phyloP scores from a whole-genome alignment of 2,113 vertebrate genomes.

The Felis chaus region DNA sequence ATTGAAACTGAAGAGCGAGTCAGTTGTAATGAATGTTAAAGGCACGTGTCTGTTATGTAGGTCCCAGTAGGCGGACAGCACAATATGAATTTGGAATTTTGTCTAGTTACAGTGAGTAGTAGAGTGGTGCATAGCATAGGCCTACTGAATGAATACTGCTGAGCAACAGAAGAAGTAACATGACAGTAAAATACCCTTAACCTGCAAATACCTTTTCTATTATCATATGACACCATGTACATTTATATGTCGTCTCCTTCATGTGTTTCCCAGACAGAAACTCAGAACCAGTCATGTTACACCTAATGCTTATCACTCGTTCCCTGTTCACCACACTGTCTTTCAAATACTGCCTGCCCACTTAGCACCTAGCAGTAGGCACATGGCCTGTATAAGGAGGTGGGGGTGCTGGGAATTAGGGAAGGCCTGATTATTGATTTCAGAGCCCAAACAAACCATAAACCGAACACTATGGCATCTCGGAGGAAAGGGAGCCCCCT shows the following conservation, averaged over 20 bases:
- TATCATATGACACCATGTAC: background rate
- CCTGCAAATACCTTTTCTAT: background rate
- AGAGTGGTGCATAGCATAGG: background rate
- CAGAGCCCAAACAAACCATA: background rate
- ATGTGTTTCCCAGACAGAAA: constrained; percentile 27
- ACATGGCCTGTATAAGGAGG: background rate
- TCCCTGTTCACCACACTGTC: background rate
- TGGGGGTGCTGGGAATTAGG: background rate
- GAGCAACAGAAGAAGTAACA: background rate
- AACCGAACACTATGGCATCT: background rate
- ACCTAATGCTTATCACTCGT: background rate
- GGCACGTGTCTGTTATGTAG: background rate
- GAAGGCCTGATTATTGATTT: background rate
- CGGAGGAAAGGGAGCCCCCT: background rate
- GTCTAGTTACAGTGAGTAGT: background rate
- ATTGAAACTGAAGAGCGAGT: constrained; percentile 24
- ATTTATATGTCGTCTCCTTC: background rate
- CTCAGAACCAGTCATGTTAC: background rate
- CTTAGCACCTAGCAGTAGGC: background rate
- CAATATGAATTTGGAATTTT: background rate
- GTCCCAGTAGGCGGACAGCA: background rate
- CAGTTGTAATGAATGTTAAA: constrained; percentile 43
- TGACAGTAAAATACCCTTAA: background rate
- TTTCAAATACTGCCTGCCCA: background rate
- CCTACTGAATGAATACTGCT: background rate